Base-by-base conservation (phyloP, 2,113 vertebrate genomes). In the Gobiocypris rarus region DNA sequence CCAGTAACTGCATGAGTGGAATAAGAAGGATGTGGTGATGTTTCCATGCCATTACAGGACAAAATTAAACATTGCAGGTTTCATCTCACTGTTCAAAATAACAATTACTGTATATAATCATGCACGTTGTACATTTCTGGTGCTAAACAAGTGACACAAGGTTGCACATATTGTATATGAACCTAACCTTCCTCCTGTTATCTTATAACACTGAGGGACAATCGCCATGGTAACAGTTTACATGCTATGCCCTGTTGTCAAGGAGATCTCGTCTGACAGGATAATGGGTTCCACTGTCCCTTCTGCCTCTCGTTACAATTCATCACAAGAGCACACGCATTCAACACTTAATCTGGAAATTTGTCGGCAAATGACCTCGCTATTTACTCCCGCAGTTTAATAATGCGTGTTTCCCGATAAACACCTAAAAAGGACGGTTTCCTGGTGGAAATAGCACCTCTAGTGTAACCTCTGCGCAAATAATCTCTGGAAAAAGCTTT, bases 141-240 rank as follows among this genome's bases (percentile, higher is more conserved):
- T 38, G 52, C 28, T 24, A 76, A 38, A 67, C 8, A 67, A 24
- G 28, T 1, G 31, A 2, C 10, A 38, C 41, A 38, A 73, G 82
- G 26, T 45, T 22, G 58, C 34, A 74, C 43, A 75, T 81, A 7
- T 2, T 13, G 4, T 43, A 26, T 43, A 76, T 26, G 45, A 69
- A 54, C 50, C 43, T 58, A 48, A 73, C 28, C 31, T 41, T 83
- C 28, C 50, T 75, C 84, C 88, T 87, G 83, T 89, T 88, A 92
- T 75, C 88, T 88, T 89, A 89, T 87, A 88, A 85, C 74, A 45
- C 87, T 83, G 76, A 81, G 61, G 78, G 90, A 89, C 83, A 87
- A 89, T 95, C 86, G 48, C 93, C 93, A 95, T 95, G 92, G 94
- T 91, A 95, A 94, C 93, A 84, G 89, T 92, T 91, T 88, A 75